Base-by-base conservation (phyloP, 2,888 invertebrate genomes). In the Chloroclystis v-ata region DNA sequence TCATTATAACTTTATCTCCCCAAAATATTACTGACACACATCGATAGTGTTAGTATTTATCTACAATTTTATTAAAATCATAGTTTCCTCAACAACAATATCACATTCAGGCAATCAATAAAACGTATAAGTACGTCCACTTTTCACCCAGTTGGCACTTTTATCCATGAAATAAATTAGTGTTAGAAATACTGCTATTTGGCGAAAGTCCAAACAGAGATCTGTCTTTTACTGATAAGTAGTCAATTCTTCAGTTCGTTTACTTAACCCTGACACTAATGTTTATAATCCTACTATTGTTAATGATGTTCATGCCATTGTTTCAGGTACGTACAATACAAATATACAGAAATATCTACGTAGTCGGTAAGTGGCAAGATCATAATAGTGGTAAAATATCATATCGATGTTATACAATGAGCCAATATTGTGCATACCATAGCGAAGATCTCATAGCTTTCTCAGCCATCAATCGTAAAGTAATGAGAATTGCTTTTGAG, bases 311-410 rank as follows among this genome's bases (percentile, higher is more conserved):
- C 52, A 49, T 35, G 57, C 55, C 59, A 37, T 66, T 67, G 60
- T 72, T 71, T 32, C 67, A 72, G 72, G 72, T 69, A 69, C 51
- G 41, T 20, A 33, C 20, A 16, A 35, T 11, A n/a, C 7, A 20
- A 6, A 20, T 33, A 33, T n/a, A n/a, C 32, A 35, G 26, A 6
- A 26, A 26, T 26, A 26, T 8, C 26, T 2, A 26, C 26, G n/a
- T 9, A 26, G 26, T 9, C 26, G 6, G 26, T 8, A 6, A 26
- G 9, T 26, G 26, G 1, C 8, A 9, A 26, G 1, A 26, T n/a
- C n/a, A n/a, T n/a, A n/a, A n/a, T n/a, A n/a, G n/a, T n/a, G n/a
- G 9, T 8, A 3, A 26, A 26, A 26, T 26, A 26, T 6, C 3
- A 6, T 26, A 8, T 26, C 26, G 26, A 20, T 5, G 5, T 20